These are phyloP conservation scores for Troglohyphantes excavatus DNA, from an alignment of 2,888 invertebrate species.

Conservation along the genomic window DNA sequence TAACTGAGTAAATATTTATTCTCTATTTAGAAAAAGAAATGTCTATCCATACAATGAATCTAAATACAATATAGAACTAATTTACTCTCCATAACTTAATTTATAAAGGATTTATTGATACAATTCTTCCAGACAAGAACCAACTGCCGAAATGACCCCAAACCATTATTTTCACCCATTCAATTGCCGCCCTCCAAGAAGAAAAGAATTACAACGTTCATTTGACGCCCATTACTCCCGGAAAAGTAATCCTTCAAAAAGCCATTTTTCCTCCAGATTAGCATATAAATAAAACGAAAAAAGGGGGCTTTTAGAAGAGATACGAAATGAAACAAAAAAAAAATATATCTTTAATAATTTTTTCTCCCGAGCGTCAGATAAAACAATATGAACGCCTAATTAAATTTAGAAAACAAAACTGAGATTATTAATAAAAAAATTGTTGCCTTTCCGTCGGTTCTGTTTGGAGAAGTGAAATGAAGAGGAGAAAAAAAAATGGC, in stretches of 20 bases:
- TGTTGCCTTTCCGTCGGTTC: conserved; percentile 55
- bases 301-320: conserved; percentile 25
- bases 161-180: conserved; percentile 7
- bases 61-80: no score
- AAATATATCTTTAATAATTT: conserved; percentile 66
- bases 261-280: conserved; percentile 62
- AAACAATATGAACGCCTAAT: conserved; percentile 69
- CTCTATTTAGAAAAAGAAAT: no score
- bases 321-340: not conserved
- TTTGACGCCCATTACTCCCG: conserved; percentile 41
- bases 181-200: not conserved
- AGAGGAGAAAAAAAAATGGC: conserved; percentile 28
- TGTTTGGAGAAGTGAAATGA: conserved; percentile 18
- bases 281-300: conserved; percentile 61
- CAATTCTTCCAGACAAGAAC: not conserved
- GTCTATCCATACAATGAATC: no score
- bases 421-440: conserved; percentile 59
- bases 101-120: conserved; percentile 13
- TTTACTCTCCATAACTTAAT: conserved; percentile 15
- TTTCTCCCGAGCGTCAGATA: conserved; percentile 35
- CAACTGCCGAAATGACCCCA: conserved; percentile 2
- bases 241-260: conserved; percentile 59
- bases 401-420: conserved; percentile 69
- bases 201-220: conserved; percentile 49
- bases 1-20: no score